phyloP scores from a whole-genome alignment of 2,113 vertebrate species.

The Rallus limicola region DNA sequence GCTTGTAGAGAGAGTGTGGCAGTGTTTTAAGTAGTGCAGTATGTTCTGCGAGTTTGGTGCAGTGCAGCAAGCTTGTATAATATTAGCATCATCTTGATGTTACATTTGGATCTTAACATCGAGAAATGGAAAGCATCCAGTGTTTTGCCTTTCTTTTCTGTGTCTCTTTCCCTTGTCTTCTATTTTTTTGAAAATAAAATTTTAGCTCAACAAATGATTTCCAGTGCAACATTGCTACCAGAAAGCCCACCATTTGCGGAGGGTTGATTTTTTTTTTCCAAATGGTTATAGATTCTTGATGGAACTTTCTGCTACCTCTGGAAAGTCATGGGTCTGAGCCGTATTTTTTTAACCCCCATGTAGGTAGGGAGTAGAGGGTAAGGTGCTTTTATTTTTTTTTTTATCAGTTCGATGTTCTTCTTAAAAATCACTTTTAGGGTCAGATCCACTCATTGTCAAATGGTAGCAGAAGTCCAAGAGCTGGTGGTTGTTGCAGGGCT shows the following conservation, averaged over 20 bases:
- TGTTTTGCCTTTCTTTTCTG: conserved; percentile 66
- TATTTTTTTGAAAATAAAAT: conserved; percentile 16
- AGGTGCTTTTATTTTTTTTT: neutral
- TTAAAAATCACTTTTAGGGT: neutral
- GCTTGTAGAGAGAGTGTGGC: conserved; percentile 51
- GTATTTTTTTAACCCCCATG: neutral
- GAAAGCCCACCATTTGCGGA: conserved; percentile 58
- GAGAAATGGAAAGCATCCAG: conserved; percentile 76
- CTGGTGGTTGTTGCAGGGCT: neutral
- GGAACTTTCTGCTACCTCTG: neutral
- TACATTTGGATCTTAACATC: conserved; percentile 73
- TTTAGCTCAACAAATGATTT: conserved; percentile 54
- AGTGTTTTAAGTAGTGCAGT: conserved; percentile 79
- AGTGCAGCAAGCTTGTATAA: conserved; percentile 92
- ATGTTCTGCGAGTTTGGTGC: conserved; percentile 88
- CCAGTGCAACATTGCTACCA: conserved; percentile 56
- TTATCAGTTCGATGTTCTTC: neutral
- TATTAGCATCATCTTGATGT: conserved; percentile 79
- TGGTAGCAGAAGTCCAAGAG: neutral
- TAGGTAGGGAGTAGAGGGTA: rapidly evolving
- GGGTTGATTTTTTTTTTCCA: conserved; percentile 49
- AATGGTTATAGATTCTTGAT: neutral
- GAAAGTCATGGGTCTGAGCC: neutral
- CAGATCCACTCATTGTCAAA: neutral
- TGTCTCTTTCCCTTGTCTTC: conserved; percentile 5